Evolutionary conservation across 2,888 invertebrate genomes (phyloP).

Genomic region (Apoderus coryli): DNA sequence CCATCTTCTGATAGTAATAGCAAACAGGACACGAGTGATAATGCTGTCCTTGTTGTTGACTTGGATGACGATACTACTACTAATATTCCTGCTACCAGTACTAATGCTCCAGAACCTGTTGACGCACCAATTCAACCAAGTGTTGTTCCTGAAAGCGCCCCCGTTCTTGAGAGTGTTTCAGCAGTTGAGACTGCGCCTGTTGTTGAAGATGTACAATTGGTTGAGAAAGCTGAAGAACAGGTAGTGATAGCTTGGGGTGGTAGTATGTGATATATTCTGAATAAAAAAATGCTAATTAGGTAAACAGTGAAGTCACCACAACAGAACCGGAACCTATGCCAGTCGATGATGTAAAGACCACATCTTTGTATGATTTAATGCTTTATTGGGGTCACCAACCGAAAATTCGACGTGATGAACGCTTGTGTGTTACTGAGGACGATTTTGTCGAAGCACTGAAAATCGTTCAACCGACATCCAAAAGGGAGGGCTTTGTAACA

Average conservation of each 20-base stretch:
- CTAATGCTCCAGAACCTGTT: constrained; percentile 2
- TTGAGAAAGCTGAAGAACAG: too few species aligned
- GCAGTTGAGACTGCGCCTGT: too few species aligned
- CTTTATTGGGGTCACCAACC: too few species aligned
- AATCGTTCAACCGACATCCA: constrained; percentile 81
- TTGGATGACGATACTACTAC: constrained; percentile 18
- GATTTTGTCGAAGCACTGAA: constrained; percentile 67
- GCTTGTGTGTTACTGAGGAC: constrained; percentile 50
- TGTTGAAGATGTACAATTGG: too few species aligned
- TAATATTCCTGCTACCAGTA: background rate
- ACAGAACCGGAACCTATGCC: constrained; percentile 18
- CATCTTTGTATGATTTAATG: too few species aligned
- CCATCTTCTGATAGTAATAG: constrained; percentile 23
- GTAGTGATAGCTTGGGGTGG: too few species aligned
- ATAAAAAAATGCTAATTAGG: too few species aligned
- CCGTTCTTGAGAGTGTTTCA: too few species aligned
- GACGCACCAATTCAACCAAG: constrained; percentile 22
- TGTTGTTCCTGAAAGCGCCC: too few species aligned
- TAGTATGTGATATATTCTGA: too few species aligned
- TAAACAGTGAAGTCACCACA: too few species aligned
- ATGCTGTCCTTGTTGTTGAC: constrained; percentile 18
- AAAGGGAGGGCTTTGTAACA: constrained; percentile 93
- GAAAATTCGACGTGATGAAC: too few species aligned
- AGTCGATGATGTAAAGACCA: constrained; percentile 15
- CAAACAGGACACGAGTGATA: constrained; percentile 18